Evolutionary conservation across 2,888 invertebrate species (phyloP), one percentile per base, ranked within the genome.

Genomic region (Plebejus melissa): DNA sequence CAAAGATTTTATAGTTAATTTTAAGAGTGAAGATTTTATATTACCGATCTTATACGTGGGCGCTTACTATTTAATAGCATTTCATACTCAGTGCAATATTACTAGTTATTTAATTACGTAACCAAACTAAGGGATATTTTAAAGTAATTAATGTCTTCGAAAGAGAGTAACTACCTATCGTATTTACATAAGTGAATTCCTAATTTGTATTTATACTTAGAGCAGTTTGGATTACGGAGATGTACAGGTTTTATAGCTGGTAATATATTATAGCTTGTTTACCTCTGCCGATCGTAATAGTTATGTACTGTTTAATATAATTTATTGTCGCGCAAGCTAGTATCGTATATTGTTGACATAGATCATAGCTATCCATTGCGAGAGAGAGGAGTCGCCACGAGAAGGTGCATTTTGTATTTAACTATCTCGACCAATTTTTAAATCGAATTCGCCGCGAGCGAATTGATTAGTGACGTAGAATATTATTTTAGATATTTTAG

Each of bases 41-140:
- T 82, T 87, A 86, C 86, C 85, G 86, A 88, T 88, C 85, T 84
- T 84, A 88, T 85, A 85, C 83, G 93, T 92, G 94, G 93, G 93
- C 93, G 90, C 94, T 93, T 93, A 93, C 93, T 89, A 93, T 93
- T 94, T 93, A 87, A 91, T 93, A 91, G 91, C 90, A 90, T 92
- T 93, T 93, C 94, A 94, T 94, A 94, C 94, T 94, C 94, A 94
- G 94, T 94, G 94, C 94, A 94, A 94, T 94, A 94, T 94, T 93
- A 93, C 94, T 94, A 94, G 94, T 94, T 94, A 94, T 93, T 92
- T 93, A 93, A 93, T 94, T 90, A 93, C 93, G 94, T 94, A 94
- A 94, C 94, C 94, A 94, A 94, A 94, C 94, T 94, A 93, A 94
- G 93, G 86, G 90, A 93, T 94, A 94, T 92, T 90, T 91, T 91